Evolutionary conservation across 1,140 invertebrate genomes (phyloP).

Genomic region (Saccostrea cuccullata): DNA sequence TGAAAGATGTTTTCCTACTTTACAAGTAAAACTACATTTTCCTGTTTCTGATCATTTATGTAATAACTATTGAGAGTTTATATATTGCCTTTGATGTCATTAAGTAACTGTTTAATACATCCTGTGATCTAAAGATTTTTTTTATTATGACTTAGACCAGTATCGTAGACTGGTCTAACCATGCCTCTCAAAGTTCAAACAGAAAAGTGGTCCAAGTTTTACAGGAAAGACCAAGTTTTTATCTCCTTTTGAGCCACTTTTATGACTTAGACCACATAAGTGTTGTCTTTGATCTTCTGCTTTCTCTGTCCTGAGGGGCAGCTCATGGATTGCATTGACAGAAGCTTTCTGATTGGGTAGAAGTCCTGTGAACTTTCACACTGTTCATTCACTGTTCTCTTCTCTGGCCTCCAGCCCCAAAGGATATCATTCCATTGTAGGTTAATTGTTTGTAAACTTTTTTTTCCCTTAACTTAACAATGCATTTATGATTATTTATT

Average conservation of each 20-base stretch:
- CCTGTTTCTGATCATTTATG: too few relatives aligned
- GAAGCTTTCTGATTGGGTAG: background rate
- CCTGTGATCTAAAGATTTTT: background rate
- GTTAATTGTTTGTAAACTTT: conserved; percentile 17
- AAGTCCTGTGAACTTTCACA: background rate
- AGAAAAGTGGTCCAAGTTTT: background rate
- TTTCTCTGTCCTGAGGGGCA: background rate
- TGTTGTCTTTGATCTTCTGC: background rate
- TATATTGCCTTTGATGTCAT: background rate
- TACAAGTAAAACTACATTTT: too few relatives aligned
- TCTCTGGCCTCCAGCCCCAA: background rate
- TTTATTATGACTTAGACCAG: background rate
- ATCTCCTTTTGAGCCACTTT: background rate
- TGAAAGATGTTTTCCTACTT: too few relatives aligned
- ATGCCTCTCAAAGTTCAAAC: background rate
- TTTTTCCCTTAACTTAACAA: background rate
- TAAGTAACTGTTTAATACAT: background rate
- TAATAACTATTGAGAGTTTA: background rate
- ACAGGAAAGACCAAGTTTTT: background rate
- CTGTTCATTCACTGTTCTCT: background rate
- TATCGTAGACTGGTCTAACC: background rate
- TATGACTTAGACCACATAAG: background rate
- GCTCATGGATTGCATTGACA: background rate
- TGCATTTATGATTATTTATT: background rate
- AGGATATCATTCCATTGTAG: background rate